phyloP scores from a whole-genome alignment of 53 echinoderm and acorn worm species.

The Pentamera pediparva region DNA sequence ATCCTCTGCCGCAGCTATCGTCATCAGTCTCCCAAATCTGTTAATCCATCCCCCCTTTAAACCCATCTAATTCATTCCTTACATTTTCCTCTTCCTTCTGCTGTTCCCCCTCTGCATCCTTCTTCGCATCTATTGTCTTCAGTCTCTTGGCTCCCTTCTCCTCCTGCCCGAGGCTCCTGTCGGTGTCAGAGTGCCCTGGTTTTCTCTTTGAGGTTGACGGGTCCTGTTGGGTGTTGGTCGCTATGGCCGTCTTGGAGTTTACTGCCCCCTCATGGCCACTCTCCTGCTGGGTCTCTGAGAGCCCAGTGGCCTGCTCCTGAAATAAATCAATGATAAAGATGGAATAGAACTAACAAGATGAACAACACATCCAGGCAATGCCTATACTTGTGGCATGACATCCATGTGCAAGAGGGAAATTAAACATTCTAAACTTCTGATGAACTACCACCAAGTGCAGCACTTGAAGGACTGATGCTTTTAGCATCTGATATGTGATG shows the following conservation, averaged over 20 bases:
- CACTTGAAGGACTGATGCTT: too few species aligned
- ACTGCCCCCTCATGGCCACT: slow-evolving; percentile 82
- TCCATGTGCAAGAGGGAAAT: too few species aligned
- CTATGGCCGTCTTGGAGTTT: slow-evolving; percentile 58
- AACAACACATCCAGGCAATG: too few species aligned
- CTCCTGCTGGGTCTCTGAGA: slow-evolving; percentile 64
- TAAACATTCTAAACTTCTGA: too few species aligned
- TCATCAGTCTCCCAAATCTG: neutral
- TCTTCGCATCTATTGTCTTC: slow-evolving; percentile 58
- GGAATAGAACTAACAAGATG: too few species aligned
- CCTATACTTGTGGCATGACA: too few species aligned
- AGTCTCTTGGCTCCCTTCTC: slow-evolving; percentile 68
- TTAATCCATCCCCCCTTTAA: neutral
- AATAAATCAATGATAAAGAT: too few species aligned
- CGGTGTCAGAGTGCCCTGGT: slow-evolving; percentile 77
- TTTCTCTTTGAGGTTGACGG: slow-evolving; percentile 48
- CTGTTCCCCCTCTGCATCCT: slow-evolving; percentile 23
- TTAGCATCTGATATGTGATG: too few species aligned
- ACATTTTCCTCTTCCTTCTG: neutral
- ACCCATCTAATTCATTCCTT: neutral
- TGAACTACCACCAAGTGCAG: too few species aligned
- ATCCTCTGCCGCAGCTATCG: too few species aligned
- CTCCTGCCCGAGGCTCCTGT: slow-evolving; percentile 80
- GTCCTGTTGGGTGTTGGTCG: slow-evolving; percentile 44
- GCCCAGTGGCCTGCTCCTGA: slow-evolving; percentile 43